These are phyloP conservation scores for Sebastes hopkinsi DNA, from an alignment of 2,797 vertebrate species.

Conservation along the genomic window DNA sequence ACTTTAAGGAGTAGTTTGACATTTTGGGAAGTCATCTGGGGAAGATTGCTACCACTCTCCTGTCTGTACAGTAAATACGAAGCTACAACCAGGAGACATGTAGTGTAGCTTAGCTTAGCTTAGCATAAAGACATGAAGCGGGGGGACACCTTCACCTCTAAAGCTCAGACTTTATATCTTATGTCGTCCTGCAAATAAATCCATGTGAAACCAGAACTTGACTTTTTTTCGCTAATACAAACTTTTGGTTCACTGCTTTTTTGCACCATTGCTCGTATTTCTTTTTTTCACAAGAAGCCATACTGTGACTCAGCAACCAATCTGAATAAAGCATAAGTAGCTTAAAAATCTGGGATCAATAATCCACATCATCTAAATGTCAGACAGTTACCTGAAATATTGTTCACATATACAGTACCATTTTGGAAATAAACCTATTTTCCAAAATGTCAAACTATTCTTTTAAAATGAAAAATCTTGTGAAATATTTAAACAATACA, in stretches of 20 bases:
- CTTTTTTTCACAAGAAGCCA: neutral
- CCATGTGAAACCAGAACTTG: no score
- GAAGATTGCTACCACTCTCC: neutral
- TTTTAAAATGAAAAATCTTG: neutral
- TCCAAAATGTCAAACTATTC: neutral
- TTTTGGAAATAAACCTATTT: neutral
- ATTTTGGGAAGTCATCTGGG: neutral
- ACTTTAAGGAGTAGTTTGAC: neutral
- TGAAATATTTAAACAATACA: neutral
- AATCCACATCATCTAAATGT: conserved; percentile 27
- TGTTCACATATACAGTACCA: conserved; percentile 13
- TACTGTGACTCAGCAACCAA: conserved; percentile 4
- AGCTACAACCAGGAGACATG: neutral
- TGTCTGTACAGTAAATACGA: neutral
- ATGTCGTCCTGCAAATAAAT: neutral
- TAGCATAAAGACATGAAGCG: neutral
- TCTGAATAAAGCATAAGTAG: conserved; percentile 37
- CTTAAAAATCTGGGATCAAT: conserved; percentile 28
- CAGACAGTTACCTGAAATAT: conserved; percentile 36
- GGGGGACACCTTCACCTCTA: neutral
- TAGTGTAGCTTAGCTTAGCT: neutral
- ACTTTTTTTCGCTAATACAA: neutral
- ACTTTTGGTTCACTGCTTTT: conserved; percentile 58
- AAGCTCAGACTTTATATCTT: neutral
- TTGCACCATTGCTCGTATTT: conserved; percentile 10